Percentiles rank a stretch among this genome's conserved stretches.
Conservation (phyloP, 2,888 invertebrate genomes). For the Chaitophorus viminalis region DNA sequence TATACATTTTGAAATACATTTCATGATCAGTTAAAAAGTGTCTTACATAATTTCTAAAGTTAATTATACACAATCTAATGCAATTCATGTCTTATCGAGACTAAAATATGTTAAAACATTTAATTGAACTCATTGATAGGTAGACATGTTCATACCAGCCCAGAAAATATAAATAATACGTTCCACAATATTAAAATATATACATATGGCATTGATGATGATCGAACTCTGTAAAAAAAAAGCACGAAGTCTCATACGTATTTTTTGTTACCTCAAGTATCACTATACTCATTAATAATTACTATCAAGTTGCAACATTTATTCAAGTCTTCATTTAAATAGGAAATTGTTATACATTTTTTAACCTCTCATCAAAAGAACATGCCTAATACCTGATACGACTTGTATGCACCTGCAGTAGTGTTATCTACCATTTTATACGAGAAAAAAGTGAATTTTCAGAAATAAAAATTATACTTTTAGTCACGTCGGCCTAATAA, state of each 20-base stretch:
- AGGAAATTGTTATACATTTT: not conserved
- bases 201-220: not conserved
- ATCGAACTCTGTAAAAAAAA: not conserved
- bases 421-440: no score
- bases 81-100: not conserved
- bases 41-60: not conserved
- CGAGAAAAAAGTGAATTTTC: not conserved
- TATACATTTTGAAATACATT: not conserved
- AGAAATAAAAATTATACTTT: not conserved
- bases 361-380: not conserved
- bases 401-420: no score
- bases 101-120: not conserved
- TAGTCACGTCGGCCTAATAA: not conserved
- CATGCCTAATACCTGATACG: no score
- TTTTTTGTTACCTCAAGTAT: not conserved
- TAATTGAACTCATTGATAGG: not conserved
- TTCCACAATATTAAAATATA: no score
- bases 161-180: not conserved
- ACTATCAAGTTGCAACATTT: not conserved
- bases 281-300: not conserved
- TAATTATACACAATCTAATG: not conserved
- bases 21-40: not conserved
- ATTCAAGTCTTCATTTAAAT: not conserved
- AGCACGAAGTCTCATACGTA: not conserved
- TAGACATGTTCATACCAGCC: not conserved